Conservation (phyloP, 2,113 vertebrate genomes). For the Mus pahari region DNA sequence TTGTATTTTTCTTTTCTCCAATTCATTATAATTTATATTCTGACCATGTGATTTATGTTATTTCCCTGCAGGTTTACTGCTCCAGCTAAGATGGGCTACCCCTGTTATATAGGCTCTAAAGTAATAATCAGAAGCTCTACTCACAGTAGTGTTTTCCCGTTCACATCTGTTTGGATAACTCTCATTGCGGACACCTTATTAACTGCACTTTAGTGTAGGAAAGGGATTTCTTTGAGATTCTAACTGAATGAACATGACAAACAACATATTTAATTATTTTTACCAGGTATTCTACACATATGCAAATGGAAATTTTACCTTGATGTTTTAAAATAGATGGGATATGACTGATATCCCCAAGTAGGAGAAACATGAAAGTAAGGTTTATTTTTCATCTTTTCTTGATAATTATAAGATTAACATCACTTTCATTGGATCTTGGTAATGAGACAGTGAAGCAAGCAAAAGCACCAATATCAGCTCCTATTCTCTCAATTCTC, state of each 20-base stretch:
- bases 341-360: slow-evolving; percentile 41
- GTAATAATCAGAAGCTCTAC: neutral
- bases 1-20: slow-evolving; percentile 12
- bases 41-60: slow-evolving; percentile 10
- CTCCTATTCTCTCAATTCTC: neutral
- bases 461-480: slow-evolving; percentile 1
- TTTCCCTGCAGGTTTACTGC: neutral
- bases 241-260: slow-evolving; percentile 8
- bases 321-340: slow-evolving; percentile 41
- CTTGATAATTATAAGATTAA: slow-evolving; percentile 44
- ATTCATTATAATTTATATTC: slow-evolving; percentile 37
- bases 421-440: slow-evolving; percentile 50
- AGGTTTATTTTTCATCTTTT: neutral
- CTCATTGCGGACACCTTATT: neutral
- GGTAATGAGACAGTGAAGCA: slow-evolving; percentile 36
- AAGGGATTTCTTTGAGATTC: slow-evolving; percentile 9
- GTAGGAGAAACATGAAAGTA: slow-evolving; percentile 30
- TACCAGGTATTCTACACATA: neutral
- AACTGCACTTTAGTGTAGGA: neutral
- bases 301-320: slow-evolving; percentile 41
- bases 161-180: neutral
- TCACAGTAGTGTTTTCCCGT: slow-evolving; percentile 23
- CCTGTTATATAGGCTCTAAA: slow-evolving; percentile 30
- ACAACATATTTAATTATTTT: neutral
- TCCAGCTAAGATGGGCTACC: slow-evolving; percentile 31